Evolutionary conservation across 2,888 invertebrate species (phyloP).

Genomic region (Mesorhabditis sp.): DNA sequence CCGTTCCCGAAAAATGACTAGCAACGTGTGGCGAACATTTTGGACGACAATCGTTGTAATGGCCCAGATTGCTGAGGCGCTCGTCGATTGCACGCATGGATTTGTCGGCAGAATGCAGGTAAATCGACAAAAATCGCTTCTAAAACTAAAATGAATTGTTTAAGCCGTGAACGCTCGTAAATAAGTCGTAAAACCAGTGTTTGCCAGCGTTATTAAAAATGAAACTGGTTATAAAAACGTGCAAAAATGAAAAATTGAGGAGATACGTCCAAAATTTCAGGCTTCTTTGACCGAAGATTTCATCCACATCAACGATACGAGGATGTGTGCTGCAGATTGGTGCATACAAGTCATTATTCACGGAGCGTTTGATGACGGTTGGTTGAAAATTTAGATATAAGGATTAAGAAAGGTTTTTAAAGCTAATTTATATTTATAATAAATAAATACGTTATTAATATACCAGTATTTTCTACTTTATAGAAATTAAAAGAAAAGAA

Average conservation of each 20-base stretch:
- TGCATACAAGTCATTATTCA: constrained; percentile 40
- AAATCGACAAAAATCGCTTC: too few relatives aligned
- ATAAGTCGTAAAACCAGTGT: background rate
- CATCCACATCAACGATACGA: constrained; percentile 30
- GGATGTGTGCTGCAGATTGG: constrained; percentile 33
- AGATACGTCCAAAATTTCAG: constrained; percentile 16
- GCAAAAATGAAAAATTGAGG: too few relatives aligned
- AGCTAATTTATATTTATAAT: too few relatives aligned
- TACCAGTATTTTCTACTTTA: too few relatives aligned
- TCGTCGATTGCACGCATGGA: constrained; percentile 35
- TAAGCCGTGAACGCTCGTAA: background rate
- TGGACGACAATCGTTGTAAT: too few relatives aligned
- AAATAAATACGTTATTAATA: too few relatives aligned
- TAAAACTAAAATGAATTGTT: too few relatives aligned
- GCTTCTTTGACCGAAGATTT: constrained; percentile 22
- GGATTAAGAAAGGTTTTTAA: background rate
- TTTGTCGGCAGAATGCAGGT: constrained; percentile 41
- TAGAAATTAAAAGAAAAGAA: too few relatives aligned
- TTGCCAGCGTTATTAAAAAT: background rate
- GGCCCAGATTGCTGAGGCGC: constrained; percentile 2
- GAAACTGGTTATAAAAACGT: too few relatives aligned
- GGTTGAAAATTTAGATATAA: background rate
- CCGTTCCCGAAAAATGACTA: too few relatives aligned
- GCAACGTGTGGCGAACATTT: too few relatives aligned
- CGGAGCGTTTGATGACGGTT: constrained; percentile 35